Evolutionary conservation across 2,888 invertebrate genomes (phyloP).

Genomic region (Meghimatium bilineatum): DNA sequence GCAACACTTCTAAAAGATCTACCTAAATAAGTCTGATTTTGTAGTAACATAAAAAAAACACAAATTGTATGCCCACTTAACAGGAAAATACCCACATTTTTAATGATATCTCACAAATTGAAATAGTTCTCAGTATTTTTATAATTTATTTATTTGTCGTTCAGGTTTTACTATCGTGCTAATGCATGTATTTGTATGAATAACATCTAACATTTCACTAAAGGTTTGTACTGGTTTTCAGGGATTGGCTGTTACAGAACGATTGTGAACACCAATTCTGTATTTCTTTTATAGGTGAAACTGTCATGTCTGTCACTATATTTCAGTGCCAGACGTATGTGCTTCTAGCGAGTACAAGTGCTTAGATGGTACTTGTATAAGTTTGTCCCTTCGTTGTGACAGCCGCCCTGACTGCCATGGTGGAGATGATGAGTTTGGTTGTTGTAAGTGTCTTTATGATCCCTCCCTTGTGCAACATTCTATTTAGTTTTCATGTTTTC

Average conservation of each 20-base stretch:
- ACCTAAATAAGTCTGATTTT: too few relatives aligned
- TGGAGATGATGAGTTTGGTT: constrained; percentile 91
- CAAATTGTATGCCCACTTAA: too few relatives aligned
- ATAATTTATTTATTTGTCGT: background rate
- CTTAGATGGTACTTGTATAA: constrained; percentile 79
- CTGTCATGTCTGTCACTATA: constrained; percentile 19
- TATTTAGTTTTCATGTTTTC: too few relatives aligned
- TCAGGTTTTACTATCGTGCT: background rate
- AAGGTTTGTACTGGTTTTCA: constrained; percentile 1
- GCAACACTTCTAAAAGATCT: too few relatives aligned
- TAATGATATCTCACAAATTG: background rate
- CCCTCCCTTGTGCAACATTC: too few relatives aligned
- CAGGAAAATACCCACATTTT: too few relatives aligned
- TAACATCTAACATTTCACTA: constrained; percentile 16
- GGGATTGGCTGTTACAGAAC: constrained; percentile 12
- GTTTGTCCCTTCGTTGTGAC: constrained; percentile 65
- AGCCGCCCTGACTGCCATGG: constrained; percentile 80
- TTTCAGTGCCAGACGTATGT: constrained; percentile 11
- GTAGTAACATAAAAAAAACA: too few relatives aligned
- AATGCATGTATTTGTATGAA: background rate
- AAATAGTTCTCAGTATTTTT: background rate
- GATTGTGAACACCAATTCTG: background rate
- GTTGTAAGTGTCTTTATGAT: constrained; percentile 82
- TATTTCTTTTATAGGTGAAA: background rate
- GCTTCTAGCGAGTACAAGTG: constrained; percentile 82